phyloP scores from a whole-genome alignment of 2,113 vertebrate species.

The Aplodontia rufa region DNA sequence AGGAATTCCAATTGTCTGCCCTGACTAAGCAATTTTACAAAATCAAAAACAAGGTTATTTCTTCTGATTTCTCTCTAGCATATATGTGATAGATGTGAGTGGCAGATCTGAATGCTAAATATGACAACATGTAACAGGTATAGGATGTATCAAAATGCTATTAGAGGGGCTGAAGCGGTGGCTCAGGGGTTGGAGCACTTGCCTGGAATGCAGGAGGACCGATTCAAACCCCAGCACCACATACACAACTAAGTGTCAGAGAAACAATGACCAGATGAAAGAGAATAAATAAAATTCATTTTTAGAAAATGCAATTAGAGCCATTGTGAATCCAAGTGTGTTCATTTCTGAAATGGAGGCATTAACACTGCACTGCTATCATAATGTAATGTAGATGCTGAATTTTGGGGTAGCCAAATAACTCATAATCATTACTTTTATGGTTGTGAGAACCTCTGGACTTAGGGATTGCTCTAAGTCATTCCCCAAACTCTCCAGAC shows the following conservation, averaged over 20 bases:
- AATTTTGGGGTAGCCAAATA: not conserved
- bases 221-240: too few species aligned
- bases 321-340: not conserved
- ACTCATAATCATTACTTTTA: not conserved
- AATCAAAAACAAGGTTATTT: not conserved
- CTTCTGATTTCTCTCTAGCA: not conserved
- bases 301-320: not conserved
- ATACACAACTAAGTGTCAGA: too few species aligned
- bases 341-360: not conserved
- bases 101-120: not conserved
- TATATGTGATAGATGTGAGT: not conserved
- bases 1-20: not conserved
- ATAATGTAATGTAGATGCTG: not conserved
- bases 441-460: not conserved
- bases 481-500: not conserved
- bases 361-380: not conserved
- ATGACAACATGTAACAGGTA: not conserved
- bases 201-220: too few species aligned
- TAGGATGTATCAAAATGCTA: not conserved
- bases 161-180: too few species aligned
- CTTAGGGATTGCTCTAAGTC: not conserved
- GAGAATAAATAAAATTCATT: too few species aligned
- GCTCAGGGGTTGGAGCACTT: too few species aligned
- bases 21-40: not conserved
- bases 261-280: too few species aligned